Evolutionary conservation across 92 coral and sea anemone genomes (phyloP).

Genomic region (Nematostella vectensis): DNA sequence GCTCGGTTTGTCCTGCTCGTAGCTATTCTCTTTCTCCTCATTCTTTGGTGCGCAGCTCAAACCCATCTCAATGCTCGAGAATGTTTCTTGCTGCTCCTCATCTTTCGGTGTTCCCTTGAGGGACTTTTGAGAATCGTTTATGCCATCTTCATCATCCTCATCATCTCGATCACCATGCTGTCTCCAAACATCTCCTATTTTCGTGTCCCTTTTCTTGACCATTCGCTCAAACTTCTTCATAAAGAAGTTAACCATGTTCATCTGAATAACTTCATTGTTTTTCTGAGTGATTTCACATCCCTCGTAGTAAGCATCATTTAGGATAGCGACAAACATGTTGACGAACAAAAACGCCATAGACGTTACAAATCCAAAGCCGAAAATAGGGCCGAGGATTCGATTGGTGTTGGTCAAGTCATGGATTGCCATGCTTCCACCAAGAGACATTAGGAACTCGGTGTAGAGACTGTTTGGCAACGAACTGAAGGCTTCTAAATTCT

Average conservation of each 20-base stretch:
- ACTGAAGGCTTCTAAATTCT: constrained; percentile 13
- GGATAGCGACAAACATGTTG: constrained; percentile 30
- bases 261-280: neutral
- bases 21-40: no score
- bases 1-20: neutral
- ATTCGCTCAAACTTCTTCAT: neutral
- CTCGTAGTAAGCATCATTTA: constrained; percentile 13
- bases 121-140: no score
- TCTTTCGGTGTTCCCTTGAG: no score
- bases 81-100: neutral
- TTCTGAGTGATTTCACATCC: constrained; percentile 4
- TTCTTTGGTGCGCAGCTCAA: no score
- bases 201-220: neutral
- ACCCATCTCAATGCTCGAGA: no score
- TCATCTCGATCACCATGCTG: neutral
- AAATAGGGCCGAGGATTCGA: constrained; percentile 32
- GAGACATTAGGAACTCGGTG: constrained; percentile 30
- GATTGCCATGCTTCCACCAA: constrained; percentile 32
- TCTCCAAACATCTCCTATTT: neutral
- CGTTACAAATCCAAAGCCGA: constrained; percentile 20
- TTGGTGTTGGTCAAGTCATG: constrained; percentile 15
- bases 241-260: neutral
- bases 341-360: constrained; percentile 28
- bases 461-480: constrained; percentile 13
- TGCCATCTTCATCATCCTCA: constrained; percentile 1